Conservation (phyloP, 2,797 vertebrate species). For the Ficedula albicollis region DNA sequence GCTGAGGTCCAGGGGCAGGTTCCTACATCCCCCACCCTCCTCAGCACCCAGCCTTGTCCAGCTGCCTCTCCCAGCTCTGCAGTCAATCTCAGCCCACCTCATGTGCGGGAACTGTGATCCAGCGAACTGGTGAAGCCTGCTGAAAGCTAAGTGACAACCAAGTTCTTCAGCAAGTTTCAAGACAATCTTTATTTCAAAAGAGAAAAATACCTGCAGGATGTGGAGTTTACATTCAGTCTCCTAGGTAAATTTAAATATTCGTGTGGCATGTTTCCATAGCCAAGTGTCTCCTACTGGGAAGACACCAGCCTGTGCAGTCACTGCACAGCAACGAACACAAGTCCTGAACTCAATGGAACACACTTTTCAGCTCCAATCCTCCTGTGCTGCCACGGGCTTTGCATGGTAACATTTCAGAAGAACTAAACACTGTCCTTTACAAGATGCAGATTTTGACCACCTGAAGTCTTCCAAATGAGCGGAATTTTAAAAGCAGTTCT, state of each 20-base stretch:
- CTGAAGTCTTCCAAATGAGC: neutral
- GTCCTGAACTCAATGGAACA: neutral
- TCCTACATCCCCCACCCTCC: accelerated
- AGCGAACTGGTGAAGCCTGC: neutral
- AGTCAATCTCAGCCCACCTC: neutral
- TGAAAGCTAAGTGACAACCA: neutral
- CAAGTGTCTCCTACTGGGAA: neutral
- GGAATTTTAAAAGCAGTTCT: neutral
- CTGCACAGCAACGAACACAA: neutral
- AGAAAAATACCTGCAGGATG: neutral
- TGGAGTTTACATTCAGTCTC: neutral
- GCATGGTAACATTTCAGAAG: neutral
- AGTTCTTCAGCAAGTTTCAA: neutral
- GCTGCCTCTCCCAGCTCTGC: neutral
- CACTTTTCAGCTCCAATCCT: neutral
- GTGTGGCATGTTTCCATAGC: accelerated
- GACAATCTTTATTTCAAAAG: neutral
- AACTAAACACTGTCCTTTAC: neutral
- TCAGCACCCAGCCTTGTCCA: neutral
- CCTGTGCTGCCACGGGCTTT: neutral
- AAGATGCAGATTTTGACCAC: neutral
- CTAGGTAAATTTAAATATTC: accelerated
- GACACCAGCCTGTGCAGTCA: accelerated
- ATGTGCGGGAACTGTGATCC: neutral
- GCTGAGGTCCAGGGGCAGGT: neutral